These are phyloP conservation scores for Cirrhinus molitorella DNA, from an alignment of 2,797 vertebrate genomes.

Conservation along the genomic window DNA sequence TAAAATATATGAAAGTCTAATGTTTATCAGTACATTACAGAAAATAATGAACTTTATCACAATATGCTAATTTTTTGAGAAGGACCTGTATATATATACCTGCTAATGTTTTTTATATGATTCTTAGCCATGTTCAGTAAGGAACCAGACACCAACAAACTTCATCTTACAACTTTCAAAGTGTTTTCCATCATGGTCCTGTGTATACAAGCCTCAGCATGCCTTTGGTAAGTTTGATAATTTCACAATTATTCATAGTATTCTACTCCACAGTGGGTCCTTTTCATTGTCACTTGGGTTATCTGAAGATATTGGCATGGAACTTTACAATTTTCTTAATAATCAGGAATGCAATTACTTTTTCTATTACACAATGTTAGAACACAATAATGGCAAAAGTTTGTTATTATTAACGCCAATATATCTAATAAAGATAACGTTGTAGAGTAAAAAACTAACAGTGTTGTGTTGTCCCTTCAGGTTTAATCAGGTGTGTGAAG, in stretches of 20 bases:
- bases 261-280: neutral
- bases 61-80: too few relatives aligned
- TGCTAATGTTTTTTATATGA: neutral
- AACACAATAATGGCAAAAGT: neutral
- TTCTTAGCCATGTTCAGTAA: constrained; percentile 51
- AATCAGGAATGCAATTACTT: neutral
- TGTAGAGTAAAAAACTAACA: neutral
- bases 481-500: constrained; percentile 13
- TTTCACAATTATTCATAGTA: neutral
- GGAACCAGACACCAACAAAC: constrained; percentile 57
- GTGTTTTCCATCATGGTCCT: constrained; percentile 39
- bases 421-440: neutral
- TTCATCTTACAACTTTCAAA: constrained; percentile 41
- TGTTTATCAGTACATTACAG: too few relatives aligned
- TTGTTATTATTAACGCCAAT: neutral
- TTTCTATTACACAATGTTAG: neutral
- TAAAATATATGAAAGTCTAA: too few relatives aligned
- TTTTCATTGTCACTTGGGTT: neutral
- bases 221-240: constrained; percentile 50
- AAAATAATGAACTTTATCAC: too few relatives aligned
- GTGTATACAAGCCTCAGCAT: constrained; percentile 46
- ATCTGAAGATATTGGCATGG: neutral
- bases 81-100: too few relatives aligned
- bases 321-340: neutral
- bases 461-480: neutral